Conservation (phyloP, 1,140 invertebrate genomes). For the Heliconius eleuchia region DNA sequence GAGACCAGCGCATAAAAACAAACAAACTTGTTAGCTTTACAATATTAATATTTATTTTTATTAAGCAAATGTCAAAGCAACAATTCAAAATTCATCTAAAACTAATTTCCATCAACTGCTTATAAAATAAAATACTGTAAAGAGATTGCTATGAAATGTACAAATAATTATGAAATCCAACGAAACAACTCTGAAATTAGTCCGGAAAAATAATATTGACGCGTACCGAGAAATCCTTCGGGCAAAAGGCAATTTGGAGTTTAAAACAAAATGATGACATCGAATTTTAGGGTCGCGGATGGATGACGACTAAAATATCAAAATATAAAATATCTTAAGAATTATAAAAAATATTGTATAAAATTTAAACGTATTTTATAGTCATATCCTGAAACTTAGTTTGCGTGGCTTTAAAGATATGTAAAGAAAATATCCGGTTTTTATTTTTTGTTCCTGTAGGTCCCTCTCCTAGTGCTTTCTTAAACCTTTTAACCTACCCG, state of each 20-base stretch:
- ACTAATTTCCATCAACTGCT: neutral
- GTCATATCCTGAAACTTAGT: too few species aligned
- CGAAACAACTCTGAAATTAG: conserved; percentile 23
- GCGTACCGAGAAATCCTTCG: conserved; percentile 22
- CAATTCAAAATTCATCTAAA: neutral
- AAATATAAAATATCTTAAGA: neutral
- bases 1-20: too few species aligned
- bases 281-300: neutral
- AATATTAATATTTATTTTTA: too few species aligned
- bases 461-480: too few species aligned
- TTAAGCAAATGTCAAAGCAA: neutral
- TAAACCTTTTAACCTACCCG: too few species aligned
- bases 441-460: too few species aligned
- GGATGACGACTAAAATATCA: neutral
- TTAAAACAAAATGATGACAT: conserved; percentile 25
- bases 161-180: conserved; percentile 27
- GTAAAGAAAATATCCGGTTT: too few species aligned
- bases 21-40: too few species aligned
- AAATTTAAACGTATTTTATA: too few species aligned
- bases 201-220: conserved; percentile 24
- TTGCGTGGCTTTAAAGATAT: too few species aligned
- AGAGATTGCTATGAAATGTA: conserved; percentile 2
- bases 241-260: conserved; percentile 22
- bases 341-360: too few species aligned
- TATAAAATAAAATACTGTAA: neutral